phyloP scores from a whole-genome alignment of 2,113 vertebrate genomes.

The Brachypodius melanocephalos region DNA sequence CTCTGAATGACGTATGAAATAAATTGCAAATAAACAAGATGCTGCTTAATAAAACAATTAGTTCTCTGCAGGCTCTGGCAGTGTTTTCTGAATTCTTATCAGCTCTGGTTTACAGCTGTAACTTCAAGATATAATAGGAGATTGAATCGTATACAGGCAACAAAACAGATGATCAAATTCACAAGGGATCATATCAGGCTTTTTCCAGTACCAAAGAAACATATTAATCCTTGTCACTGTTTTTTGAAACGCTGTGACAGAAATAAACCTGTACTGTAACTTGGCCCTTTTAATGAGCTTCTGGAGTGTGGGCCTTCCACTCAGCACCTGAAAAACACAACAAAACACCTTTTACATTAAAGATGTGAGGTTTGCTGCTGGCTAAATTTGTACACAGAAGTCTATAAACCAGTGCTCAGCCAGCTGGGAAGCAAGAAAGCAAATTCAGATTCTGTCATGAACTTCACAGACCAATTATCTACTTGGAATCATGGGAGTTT shows the following conservation, averaged over 20 bases:
- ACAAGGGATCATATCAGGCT: conserved; percentile 82
- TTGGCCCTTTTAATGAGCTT: conserved; percentile 86
- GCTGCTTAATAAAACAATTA: conserved; percentile 79
- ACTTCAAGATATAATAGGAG: conserved; percentile 86
- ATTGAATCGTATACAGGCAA: conserved; percentile 79
- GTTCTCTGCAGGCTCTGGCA: conserved; percentile 59
- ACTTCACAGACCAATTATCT: conserved; percentile 96
- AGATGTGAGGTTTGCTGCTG: conserved; percentile 86
- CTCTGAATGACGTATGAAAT: conserved; percentile 54
- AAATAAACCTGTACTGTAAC: conserved; percentile 87
- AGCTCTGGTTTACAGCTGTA: conserved; percentile 84
- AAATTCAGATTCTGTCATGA: conserved; percentile 88
- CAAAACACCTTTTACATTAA: conserved; percentile 89
- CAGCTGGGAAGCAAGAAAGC: conserved; percentile 87
- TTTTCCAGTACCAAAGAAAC: conserved; percentile 85
- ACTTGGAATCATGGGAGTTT: conserved; percentile 96
- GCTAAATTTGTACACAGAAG: conserved; percentile 87
- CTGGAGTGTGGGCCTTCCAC: conserved; percentile 80
- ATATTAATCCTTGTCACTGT: conserved; percentile 93
- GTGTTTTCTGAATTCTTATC: conserved; percentile 81
- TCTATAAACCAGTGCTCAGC: conserved; percentile 84
- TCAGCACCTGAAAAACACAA: conserved; percentile 86
- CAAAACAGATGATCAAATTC: conserved; percentile 91
- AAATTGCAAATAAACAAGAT: conserved; percentile 73
- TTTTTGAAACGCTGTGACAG: conserved; percentile 84